Evolutionary conservation across 2,888 invertebrate species (phyloP), one percentile per base, ranked within the genome.

Genomic region (Drosophila paramelanica): DNA sequence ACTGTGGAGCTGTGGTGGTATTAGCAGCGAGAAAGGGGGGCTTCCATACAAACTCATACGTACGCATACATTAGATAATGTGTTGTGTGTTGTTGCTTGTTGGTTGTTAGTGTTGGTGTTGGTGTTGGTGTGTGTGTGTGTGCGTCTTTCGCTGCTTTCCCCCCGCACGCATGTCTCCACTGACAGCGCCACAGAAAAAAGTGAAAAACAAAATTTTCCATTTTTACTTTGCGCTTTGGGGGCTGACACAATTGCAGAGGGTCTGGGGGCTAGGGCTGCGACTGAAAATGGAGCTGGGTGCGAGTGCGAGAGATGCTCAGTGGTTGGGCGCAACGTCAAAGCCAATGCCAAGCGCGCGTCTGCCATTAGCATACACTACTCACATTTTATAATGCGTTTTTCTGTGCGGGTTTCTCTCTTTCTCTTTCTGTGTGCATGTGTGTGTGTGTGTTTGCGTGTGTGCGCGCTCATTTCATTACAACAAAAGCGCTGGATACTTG

Each of bases 351-450:
- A 67, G 59, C 79, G 60, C 65, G 80, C 81, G 81, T 77, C 85
- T 82, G 83, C 83, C 86, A 86, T 86, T 86, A 83, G 83, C 83
- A 85, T 85, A 82, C 86, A 83, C 82, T 85, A 83, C 82, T 83
- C 82, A 80, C 83, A 80, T 85, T 85, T 85, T 81, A 73, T 83
- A 83, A 83, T 82, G 77, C 77, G 73, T 79, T 82, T 81, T 73
- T 73, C 66, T 65, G 57, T 64, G 61, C 60, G 72, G 55, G 57
- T 65, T 67, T 67, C 59, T 42, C 68, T n/a, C 50, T 61, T 41
- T 51, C 11, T 14, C 10, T 14, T 1, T 23, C 60, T 3, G n/a
- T 31, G 11, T 11, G 23, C 8, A 8, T 14, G 13, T 10, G 45
- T 39, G 36, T 38, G 60, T 46, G 43, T 23, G 45, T 58, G 41